phyloP scores from a whole-genome alignment of 2,113 vertebrate genomes.

The Physeter macrocephalus region DNA sequence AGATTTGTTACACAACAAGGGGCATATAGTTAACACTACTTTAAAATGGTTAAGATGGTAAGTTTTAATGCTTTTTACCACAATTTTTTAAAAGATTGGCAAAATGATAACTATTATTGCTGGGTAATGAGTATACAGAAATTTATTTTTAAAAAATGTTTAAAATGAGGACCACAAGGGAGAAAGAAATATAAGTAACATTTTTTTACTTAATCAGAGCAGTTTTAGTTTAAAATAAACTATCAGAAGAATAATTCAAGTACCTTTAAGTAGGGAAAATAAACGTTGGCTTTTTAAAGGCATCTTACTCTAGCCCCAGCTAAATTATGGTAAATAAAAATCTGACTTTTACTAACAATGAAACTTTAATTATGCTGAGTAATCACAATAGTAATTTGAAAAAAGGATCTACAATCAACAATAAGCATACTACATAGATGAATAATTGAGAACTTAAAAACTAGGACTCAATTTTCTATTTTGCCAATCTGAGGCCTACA shows the following conservation, averaged over 20 bases:
- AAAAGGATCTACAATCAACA: neutral
- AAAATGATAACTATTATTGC: slow-evolving; percentile 3
- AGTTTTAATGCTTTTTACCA: neutral
- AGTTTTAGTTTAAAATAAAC: slow-evolving; percentile 32
- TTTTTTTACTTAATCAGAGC: neutral
- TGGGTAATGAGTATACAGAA: neutral
- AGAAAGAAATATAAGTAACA: slow-evolving; percentile 15
- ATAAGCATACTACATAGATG: neutral
- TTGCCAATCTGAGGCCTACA: neutral
- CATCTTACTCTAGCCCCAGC: neutral
- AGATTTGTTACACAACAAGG: neutral
- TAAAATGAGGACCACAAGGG: neutral
- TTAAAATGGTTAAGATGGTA: neutral
- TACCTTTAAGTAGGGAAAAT: neutral
- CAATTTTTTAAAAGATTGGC: neutral
- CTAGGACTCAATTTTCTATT: slow-evolving; percentile 14
- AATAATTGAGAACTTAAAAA: slow-evolving; percentile 26
- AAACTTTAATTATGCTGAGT: slow-evolving; percentile 24
- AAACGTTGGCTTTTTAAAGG: slow-evolving; percentile 28
- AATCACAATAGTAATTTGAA: slow-evolving; percentile 19
- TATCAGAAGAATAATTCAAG: slow-evolving; percentile 26
- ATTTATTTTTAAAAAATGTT: neutral
- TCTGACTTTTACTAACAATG: slow-evolving; percentile 25
- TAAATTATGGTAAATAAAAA: slow-evolving; percentile 33
- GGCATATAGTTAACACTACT: neutral